Conservation (phyloP, 1,140 invertebrate species). For the Lepidurus packardi region DNA sequence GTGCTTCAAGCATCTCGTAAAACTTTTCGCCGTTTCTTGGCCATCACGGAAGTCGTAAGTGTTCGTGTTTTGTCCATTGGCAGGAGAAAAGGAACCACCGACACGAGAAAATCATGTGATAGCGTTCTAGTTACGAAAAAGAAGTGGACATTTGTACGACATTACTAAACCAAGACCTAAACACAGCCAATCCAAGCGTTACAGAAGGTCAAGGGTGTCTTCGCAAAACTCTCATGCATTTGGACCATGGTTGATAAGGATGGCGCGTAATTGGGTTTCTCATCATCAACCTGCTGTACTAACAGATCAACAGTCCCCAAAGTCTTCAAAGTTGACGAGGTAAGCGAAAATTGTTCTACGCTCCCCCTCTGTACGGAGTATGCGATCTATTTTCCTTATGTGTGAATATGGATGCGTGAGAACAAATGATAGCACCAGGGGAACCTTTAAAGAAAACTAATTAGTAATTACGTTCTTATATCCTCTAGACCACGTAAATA, state of each 20-base stretch:
- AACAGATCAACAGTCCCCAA: neutral
- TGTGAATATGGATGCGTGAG: neutral
- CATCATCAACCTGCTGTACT: constrained; percentile 2
- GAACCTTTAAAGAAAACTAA: neutral
- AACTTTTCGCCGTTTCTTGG: too few species aligned
- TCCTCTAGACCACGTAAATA: neutral
- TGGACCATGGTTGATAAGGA: neutral
- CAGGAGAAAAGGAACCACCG: too few species aligned
- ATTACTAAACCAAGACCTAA: neutral
- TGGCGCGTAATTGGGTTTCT: constrained; percentile 4
- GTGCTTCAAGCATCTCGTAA: too few species aligned
- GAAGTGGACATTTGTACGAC: neutral
- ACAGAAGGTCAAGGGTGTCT: neutral
- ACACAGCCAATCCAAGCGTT: neutral
- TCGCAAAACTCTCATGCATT: neutral
- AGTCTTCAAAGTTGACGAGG: neutral
- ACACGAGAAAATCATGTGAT: too few species aligned
- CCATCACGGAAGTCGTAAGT: too few species aligned
- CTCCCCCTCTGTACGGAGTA: neutral
- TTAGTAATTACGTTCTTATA: neutral
- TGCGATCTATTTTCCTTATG: neutral
- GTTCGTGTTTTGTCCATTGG: too few species aligned
- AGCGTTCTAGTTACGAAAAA: too few species aligned
- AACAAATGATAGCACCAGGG: neutral
- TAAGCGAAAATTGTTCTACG: neutral